These are phyloP conservation scores for Pyrocoelia pectoralis DNA, from an alignment of 2,888 invertebrate genomes.

Conservation along the genomic window DNA sequence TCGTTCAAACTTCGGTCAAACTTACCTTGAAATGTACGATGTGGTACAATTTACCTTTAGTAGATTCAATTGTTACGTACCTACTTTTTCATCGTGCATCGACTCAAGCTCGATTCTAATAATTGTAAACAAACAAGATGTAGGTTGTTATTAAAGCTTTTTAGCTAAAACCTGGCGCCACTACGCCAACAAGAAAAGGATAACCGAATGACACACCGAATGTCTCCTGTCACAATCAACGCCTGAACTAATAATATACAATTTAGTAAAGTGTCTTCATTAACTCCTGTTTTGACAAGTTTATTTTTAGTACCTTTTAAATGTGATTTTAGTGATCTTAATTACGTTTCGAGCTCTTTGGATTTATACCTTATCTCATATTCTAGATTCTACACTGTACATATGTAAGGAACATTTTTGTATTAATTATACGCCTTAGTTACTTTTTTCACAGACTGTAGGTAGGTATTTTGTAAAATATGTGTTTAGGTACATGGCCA, in stretches of 20 bases:
- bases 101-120: background rate
- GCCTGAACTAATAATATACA: slow-evolving; percentile 39
- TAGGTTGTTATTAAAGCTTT: slow-evolving; percentile 1
- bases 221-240: slow-evolving; percentile 47
- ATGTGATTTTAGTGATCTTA: slow-evolving; percentile 47
- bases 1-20: too few species aligned
- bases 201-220: slow-evolving; percentile 41
- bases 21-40: too few species aligned
- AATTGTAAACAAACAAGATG: background rate
- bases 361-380: slow-evolving; percentile 9
- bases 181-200: slow-evolving; percentile 25
- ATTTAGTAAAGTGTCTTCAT: slow-evolving; percentile 40
- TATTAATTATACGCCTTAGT: too few species aligned
- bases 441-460: too few species aligned
- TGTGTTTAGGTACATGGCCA: too few species aligned
- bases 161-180: slow-evolving; percentile 48
- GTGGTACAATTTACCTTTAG: too few species aligned
- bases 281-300: slow-evolving; percentile 48
- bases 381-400: background rate
- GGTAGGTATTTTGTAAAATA: too few species aligned
- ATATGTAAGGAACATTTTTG: background rate
- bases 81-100: too few species aligned
- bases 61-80: too few species aligned
- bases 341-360: slow-evolving; percentile 32
- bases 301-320: slow-evolving; percentile 49